These are phyloP conservation scores for Morpho deidamia DNA, from an alignment of 2,888 invertebrate species.

Conservation along the genomic window DNA sequence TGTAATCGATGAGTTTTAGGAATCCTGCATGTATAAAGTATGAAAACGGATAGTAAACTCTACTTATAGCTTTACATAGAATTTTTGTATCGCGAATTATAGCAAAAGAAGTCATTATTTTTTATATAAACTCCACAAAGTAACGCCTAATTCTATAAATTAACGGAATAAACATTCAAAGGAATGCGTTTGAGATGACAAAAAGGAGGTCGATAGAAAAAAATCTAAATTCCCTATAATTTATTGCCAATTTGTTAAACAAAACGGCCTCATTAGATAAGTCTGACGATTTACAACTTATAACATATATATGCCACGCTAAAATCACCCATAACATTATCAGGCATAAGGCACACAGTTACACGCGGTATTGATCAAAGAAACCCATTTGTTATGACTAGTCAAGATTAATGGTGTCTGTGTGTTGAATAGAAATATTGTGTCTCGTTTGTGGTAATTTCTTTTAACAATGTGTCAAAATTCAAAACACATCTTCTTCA, in stretches of 20 bases:
- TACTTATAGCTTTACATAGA: too few relatives aligned
- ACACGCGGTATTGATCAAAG: conserved; percentile 20
- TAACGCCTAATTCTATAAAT: too few relatives aligned
- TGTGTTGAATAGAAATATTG: conserved; percentile 2
- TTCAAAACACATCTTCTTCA: background rate
- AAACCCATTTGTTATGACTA: conserved; percentile 26
- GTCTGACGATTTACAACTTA: conserved; percentile 3
- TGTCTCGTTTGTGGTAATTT: conserved; percentile 3
- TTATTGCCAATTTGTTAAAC: conserved; percentile 19
- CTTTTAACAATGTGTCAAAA: background rate
- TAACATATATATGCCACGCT: background rate
- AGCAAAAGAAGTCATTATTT: too few relatives aligned
- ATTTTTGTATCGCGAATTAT: too few relatives aligned
- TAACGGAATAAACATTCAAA: too few relatives aligned
- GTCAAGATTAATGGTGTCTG: conserved; percentile 12
- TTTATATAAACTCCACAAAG: too few relatives aligned
- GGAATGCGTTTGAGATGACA: too few relatives aligned
- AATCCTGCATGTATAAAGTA: too few relatives aligned
- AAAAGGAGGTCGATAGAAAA: background rate
- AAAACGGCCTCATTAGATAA: conserved; percentile 15
- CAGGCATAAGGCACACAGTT: conserved; percentile 11
- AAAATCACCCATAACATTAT: conserved; percentile 1
- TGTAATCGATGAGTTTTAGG: too few relatives aligned
- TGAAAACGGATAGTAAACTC: too few relatives aligned
- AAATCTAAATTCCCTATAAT: conserved; percentile 1